phyloP scores from a whole-genome alignment of 2,888 invertebrate species.

The Crepidodera aurea region DNA sequence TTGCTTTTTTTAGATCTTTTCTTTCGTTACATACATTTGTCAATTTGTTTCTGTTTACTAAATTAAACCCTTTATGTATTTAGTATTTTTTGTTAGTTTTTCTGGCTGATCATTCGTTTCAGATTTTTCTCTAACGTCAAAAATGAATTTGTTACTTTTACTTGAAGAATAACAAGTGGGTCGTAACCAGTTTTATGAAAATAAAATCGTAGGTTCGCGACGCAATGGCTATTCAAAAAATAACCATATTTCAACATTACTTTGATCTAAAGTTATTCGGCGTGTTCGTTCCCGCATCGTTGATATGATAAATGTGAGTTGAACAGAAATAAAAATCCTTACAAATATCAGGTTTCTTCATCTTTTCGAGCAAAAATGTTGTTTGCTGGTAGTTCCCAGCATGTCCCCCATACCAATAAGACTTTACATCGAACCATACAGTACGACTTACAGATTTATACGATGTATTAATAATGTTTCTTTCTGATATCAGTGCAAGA shows the following conservation, averaged over 20 bases:
- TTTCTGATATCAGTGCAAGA: conserved; percentile 47
- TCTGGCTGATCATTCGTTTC: no score
- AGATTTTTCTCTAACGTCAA: no score
- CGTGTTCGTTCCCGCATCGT: conserved; percentile 29
- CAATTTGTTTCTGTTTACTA: no score
- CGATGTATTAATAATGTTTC: conserved; percentile 52
- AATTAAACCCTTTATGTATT: no score
- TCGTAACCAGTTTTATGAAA: no score
- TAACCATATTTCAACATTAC: background rate
- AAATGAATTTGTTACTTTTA: no score
- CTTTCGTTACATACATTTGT: no score
- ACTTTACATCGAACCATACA: conserved; percentile 47
- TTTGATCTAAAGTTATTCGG: conserved; percentile 2
- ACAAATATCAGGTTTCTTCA: conserved; percentile 45
- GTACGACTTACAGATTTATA: conserved; percentile 52
- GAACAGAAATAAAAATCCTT: conserved; percentile 37
- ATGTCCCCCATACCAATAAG: conserved; percentile 43
- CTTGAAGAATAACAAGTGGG: no score
- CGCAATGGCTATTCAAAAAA: no score
- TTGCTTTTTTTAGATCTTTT: no score
- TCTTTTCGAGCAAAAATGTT: conserved; percentile 47
- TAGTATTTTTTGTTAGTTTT: no score
- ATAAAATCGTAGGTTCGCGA: no score
- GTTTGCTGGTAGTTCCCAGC: conserved; percentile 49
- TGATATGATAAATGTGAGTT: conserved; percentile 41